These are phyloP conservation scores for Pantherophis alleghaniensis DNA, from an alignment of 2,797 vertebrate genomes.

Conservation along the genomic window DNA sequence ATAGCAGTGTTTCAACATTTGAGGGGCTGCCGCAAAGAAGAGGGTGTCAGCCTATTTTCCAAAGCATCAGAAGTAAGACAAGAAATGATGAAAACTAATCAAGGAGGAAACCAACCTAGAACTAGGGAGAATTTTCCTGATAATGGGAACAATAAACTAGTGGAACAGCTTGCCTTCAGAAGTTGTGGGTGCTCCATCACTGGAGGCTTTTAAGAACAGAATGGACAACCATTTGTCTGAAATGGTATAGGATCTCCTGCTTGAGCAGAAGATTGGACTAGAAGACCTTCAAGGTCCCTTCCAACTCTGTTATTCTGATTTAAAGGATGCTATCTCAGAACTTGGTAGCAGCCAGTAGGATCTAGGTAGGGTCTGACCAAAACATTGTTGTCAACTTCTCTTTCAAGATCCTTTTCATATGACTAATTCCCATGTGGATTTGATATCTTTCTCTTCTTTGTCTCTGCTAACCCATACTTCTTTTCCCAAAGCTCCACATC, in stretches of 20 bases:
- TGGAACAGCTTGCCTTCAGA: background rate
- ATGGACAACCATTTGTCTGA: no score
- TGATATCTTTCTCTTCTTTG: background rate
- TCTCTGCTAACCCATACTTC: background rate
- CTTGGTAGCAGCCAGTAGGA: background rate
- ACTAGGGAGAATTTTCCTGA: background rate
- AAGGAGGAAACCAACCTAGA: background rate
- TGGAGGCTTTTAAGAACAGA: background rate
- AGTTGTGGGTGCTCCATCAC: background rate
- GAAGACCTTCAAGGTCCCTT: background rate
- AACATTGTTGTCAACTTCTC: background rate
- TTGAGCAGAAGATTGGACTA: background rate
- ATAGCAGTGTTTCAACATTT: background rate
- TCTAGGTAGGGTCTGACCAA: background rate
- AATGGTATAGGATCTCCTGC: background rate
- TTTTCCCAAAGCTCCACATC: background rate
- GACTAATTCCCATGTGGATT: background rate
- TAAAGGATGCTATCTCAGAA: background rate
- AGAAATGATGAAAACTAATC: background rate
- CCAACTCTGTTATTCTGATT: background rate
- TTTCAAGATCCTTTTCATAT: background rate
- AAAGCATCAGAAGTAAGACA: background rate
- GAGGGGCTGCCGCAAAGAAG: background rate
- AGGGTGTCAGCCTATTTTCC: background rate
- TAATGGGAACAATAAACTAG: background rate